Evolutionary conservation across 1,140 invertebrate genomes (phyloP), one percentile per base, ranked within the genome.

Genomic region (Drosophila watanabei): DNA sequence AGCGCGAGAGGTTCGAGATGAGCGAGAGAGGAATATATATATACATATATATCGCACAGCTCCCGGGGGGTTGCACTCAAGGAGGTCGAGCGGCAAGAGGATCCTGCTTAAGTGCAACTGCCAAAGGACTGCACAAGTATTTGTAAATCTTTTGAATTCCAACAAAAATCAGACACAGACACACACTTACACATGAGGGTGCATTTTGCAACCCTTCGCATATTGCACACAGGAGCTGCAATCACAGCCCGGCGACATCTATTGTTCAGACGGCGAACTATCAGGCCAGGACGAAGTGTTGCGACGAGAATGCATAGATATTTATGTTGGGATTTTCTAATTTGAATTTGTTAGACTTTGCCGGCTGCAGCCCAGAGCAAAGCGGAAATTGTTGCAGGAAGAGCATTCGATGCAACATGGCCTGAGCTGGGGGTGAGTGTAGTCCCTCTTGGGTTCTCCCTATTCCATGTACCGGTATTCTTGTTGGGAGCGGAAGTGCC

Each of bases 111-210:
- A 89, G 85, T 90, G 86, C 85, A 90, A 78, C 63, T 73, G 71
- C 63, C 79, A 82, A 82, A 90, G 82, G 75, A 80, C 62, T 90
- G 82, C 64, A 90, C 71, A 90, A 90, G 86, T 90, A 90, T 90
- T 86, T 91, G 86, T 90, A 90, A 86, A 89, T 89, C 86, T 89
- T 89, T 90, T 90, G 87, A 90, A 90, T 90, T 90, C 86, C 86
- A 89, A 64, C 86, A 73, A 61, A 90, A 90, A 82, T 77, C 86
- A 82, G 54, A 88, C 83, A 82, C 58, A 75, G 52, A 71, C 37
- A 63, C 61, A 48, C 54, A 14, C 46, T 49, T 35, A 37, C 57
- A 56, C 59, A 66, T 66, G 57, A 56, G 86, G 86, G 82, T 86
- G 86, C 86, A 90, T 82, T 85, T 90, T 90, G 86, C 86, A 89